Evolutionary conservation across 2,888 invertebrate species (phyloP), one percentile per base, ranked within the genome.

Genomic region (Drosophila ezoana): DNA sequence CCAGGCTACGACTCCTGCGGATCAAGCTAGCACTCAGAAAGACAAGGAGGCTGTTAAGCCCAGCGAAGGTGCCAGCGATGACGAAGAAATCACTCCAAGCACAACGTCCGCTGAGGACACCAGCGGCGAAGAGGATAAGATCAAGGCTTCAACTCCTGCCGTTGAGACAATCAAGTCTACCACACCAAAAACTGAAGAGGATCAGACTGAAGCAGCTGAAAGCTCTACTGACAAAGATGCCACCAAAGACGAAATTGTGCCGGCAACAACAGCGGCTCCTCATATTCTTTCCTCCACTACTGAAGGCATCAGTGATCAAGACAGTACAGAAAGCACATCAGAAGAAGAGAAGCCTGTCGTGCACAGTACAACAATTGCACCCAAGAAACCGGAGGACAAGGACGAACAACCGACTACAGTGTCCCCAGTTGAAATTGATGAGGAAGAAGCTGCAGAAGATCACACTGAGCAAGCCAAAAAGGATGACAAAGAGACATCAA

Each of bases 121-220:
- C 10, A 56, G 38, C 0, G 35, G 6, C 1, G 68, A 60, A 11
- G 64, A 45, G 3, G 67, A 65, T 1, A 56, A 37, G 13, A 28
- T 14, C 13, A 66, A 73, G 18, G 10, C 51, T 14, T 63, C 76
- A 43, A 77, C 74, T 47, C 43, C 70, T 20, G 60, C 47, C 9
- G 3, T 8, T 28, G 62, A 76, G 3, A 20, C 35, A 44, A n/a
- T 35, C 5, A 60, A 67, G 35, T 16, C 64, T 3, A 76, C 70
- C n/a, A 86, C 82, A 10, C 62, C 78, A 4, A 76, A 84, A 54
- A 11, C 72, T 40, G 51, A 59, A 40, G 84, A 60, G 13, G 61
- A 70, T 6, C 41, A 65, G 10, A 61, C 80, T 4, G 62, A 51
- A 40, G 3, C 6, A 38, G 13, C 44, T 11, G 70, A 75, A 11